Evolutionary conservation across 2,888 invertebrate genomes (phyloP), one percentile per base, ranked within the genome.

Genomic region (Ophion obscuratus): DNA sequence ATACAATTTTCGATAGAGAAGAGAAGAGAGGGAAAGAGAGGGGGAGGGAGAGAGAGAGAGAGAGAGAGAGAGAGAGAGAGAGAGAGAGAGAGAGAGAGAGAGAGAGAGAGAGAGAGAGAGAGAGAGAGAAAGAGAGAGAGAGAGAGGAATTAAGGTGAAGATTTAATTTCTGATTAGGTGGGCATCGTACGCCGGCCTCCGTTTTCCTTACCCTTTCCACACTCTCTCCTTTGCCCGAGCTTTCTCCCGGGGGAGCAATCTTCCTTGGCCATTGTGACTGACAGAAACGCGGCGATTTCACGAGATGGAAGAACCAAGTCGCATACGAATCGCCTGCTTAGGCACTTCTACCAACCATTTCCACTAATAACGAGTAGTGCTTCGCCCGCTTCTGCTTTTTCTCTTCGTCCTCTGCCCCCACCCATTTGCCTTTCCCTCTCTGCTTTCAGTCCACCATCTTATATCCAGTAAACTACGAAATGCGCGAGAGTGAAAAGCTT

Each of bases 141-240:
- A 47, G 67, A 77, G 64, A 85, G 83, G 89, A 92, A 93, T 92
- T 92, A 92, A 92, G 92, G 92, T 91, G 91, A 92, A 93, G 93
- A 93, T 93, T 93, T 93, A 93, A 93, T 93, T 93, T 93, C 92
- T 93, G 93, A 93, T 93, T 93, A 92, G 92, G 90, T 90, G 88
- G 89, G 82, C 89, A 88, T 89, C 89, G 90, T 88, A 85, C 78
- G 31, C 66, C 78, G 61, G 40, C 75, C 73, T 40, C 71, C 53
- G 44, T 59, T 79, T 14, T 31, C 67, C 73, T 71, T 44, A 57
- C 73, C 62, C 68, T 71, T 61, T 67, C 36, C 71, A 27, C 78
- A 74, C 77, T 76, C 81, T 53, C 67, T 74, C 66, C 62, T 44
- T 44, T 62, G 68, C 81, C 40, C 59, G 59, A 85, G 81, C 75